Evolutionary conservation across 2,888 invertebrate species (phyloP), one percentile per base, ranked within the genome.

Genomic region (Oscheius myriophilus): DNA sequence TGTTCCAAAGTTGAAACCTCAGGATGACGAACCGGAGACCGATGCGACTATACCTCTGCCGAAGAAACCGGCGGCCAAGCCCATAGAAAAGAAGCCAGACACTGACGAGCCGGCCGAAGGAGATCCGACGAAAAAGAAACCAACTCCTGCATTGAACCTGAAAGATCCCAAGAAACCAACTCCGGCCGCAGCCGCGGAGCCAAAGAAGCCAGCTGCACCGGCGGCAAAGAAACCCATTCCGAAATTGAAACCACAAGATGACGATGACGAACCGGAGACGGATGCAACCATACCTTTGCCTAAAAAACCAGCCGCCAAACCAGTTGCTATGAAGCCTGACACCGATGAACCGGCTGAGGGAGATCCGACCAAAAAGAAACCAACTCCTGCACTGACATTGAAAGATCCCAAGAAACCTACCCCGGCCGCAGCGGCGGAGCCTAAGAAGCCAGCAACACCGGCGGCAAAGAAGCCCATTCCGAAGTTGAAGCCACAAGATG

Each of bases 401-500:
- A 41, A n/a, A 16, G 59, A 42, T 58, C 49, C 49, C 3, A 49
- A 33, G 33, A 9, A 3, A 6, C 33, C 33, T 33, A n/a, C n/a
- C n/a, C n/a, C n/a, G n/a, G n/a, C n/a, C n/a, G 72, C 71, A 42
- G 75, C 76, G 54, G 65, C 73, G 1, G 75, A 76, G 66, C 76
- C 80, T 11, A 75, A 74, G 73, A 78, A 78, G 25, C 83, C 81
- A 7, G 72, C 80, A 33, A 79, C 33, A 6, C 33, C 33, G 9
- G 33, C 33, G 33, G 33, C 33, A 6, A 33, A 81, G 46, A 82
- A 80, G 46, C 69, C 78, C 21, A 72, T 82, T 21, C 73, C 77
- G 18, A 76, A 83, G 51, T 71, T 70, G 12, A 73, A 81, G 26
- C 74, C 77, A 39, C 83, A 83, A 58, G 80, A 81, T 33, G 55